Conservation (phyloP, 2,113 vertebrate genomes). For the Pomatorhinus ruficollis region DNA sequence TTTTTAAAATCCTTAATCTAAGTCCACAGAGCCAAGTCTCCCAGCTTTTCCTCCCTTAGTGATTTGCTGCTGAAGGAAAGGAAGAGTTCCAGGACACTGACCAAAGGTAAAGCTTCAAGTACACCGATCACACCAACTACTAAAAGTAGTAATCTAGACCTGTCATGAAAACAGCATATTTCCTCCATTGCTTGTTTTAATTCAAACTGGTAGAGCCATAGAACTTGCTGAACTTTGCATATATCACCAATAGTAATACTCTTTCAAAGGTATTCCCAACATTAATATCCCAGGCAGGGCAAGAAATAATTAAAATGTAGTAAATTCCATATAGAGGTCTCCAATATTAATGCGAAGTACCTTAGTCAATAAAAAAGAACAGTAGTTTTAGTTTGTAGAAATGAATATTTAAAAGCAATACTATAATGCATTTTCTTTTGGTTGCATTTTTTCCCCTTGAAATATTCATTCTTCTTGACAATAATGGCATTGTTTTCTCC, state of each 20-base stretch:
- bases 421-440: neutral
- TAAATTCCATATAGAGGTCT: conserved; percentile 31
- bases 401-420: conserved; percentile 12
- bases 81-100: conserved; percentile 6
- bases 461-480: neutral
- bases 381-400: neutral
- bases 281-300: conserved; percentile 64
- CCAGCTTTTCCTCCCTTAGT: neutral
- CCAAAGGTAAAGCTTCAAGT: neutral
- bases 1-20: neutral
- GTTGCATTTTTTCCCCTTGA: neutral
- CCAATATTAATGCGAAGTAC: conserved; percentile 53
- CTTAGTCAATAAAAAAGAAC: conserved; percentile 48
- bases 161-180: neutral
- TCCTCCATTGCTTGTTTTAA: conserved; percentile 50
- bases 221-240: conserved; percentile 49
- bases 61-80: neutral
- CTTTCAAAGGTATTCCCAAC: conserved; percentile 67
- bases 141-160: neutral
- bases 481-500: neutral
- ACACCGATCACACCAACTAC: neutral
- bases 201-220: conserved; percentile 46
- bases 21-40: neutral
- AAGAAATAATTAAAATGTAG: conserved; percentile 73
- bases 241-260: conserved; percentile 37